Base-by-base conservation (phyloP, 2,113 vertebrate species). In the Sinosuthora webbiana region DNA sequence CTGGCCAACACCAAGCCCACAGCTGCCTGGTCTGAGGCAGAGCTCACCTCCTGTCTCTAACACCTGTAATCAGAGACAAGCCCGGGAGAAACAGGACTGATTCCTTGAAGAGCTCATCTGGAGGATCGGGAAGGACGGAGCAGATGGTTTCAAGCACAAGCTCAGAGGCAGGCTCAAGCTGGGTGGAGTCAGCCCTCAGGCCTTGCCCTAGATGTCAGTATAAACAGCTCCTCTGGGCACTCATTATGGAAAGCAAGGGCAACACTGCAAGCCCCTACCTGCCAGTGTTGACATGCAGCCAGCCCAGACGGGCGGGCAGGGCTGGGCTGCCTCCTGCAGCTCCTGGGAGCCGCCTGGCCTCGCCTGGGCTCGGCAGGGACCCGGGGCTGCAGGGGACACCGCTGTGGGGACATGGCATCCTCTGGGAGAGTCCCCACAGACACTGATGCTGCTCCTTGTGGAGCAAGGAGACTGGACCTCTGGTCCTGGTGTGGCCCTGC, bases 41-140 rank as follows among this genome's bases (percentile, higher is more conserved):
- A 75, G 65, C 64, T 69, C 44, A 3, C 27, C 53, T 94, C 77
- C 62, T 60, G 24, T 31, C 86, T 63, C 75, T 33, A 11, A 16
- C n/a, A 75, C 33, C 47, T 2, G 1, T 50, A 59, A 87, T 82
- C 64, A 89, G 21, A 82, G 73, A n/a, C 39, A 55, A 65, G 56
- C 60, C 77, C 2, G 5, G 56, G 33, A 71, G 52, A 60, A 91
- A 24, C 60, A 67, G 47, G 27, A 9, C 39, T 42, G 56, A 56
- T 86, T 68, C 73, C 87, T 67, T 75, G 56, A 70, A 63, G 69
- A 47, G 77, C 84, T 59, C 35, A 6, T 44, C 63, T 77, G 80
- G 93, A 92, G 86, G 59, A 91, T 81, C 71, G 63, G 76, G 70
- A 93, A 49, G 87, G 81, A 47, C 35, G 22, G 77, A 94, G 60